phyloP scores from a whole-genome alignment of 2,113 vertebrate genomes.

The Colistium nudipinnis region DNA sequence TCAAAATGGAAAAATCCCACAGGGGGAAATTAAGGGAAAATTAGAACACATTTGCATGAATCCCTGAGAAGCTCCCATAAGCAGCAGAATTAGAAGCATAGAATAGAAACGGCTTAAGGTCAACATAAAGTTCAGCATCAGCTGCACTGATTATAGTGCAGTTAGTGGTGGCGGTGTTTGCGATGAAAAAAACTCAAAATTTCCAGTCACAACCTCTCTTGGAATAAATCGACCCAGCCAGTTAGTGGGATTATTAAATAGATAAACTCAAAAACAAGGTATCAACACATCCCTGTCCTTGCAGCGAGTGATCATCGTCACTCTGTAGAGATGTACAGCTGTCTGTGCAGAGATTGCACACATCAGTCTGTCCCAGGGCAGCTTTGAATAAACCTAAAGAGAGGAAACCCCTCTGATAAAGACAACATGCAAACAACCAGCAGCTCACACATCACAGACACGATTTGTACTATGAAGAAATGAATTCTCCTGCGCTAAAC shows the following conservation, averaged over 20 bases:
- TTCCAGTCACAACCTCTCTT: too few relatives aligned
- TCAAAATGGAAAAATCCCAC: not conserved
- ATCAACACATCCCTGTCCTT: not conserved
- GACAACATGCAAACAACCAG: not conserved
- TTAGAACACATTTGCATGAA: not conserved
- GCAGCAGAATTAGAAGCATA: too few relatives aligned
- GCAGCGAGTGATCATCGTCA: not conserved
- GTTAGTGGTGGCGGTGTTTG: not conserved
- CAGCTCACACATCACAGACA: not conserved
- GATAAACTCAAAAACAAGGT: not conserved
- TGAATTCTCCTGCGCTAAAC: not conserved
- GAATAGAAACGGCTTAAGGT: not conserved
- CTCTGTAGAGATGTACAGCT: conserved; percentile 3
- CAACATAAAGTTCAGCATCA: not conserved
- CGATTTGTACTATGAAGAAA: not conserved
- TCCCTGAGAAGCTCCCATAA: not conserved
- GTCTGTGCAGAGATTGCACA: not conserved
- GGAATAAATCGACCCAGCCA: too few relatives aligned
- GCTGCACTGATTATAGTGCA: not conserved
- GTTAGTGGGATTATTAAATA: too few relatives aligned
- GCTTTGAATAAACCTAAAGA: conserved; percentile 1
- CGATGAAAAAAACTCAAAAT: not conserved
- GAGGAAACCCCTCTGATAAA: conserved; percentile 4
- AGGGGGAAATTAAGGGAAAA: not conserved
- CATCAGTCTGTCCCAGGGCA: not conserved